Conservation (phyloP, 1,140 invertebrate genomes). For the Helicoverpa armigera region DNA sequence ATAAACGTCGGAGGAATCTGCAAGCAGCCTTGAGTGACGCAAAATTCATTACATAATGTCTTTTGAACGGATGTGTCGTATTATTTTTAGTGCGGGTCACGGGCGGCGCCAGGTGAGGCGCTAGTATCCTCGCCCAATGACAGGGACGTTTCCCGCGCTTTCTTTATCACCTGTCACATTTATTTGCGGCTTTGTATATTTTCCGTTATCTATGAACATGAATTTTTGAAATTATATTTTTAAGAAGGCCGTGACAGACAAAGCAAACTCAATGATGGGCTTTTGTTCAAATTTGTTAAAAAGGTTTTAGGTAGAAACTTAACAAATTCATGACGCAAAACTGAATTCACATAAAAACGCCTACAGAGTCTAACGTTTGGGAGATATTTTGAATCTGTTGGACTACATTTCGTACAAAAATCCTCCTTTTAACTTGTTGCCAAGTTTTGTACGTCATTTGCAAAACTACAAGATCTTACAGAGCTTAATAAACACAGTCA, state of each 20-base stretch:
- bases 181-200: conserved; percentile 3
- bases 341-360: too few species aligned
- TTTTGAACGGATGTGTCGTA: conserved; percentile 38
- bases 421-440: not conserved
- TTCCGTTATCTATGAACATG: conserved; percentile 17
- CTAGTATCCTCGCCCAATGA: conserved; percentile 52
- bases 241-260: too few species aligned
- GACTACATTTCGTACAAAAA: not conserved
- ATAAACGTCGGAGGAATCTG: not conserved
- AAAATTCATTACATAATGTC: conserved; percentile 38
- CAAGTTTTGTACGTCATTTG: not conserved
- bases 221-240: not conserved
- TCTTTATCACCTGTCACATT: conserved; percentile 37
- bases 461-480: too few species aligned
- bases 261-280: too few species aligned
- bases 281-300: too few species aligned
- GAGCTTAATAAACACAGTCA: too few species aligned
- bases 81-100: conserved; percentile 46
- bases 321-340: too few species aligned
- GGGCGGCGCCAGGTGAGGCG: conserved; percentile 45
- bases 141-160: conserved; percentile 43
- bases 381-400: conserved; percentile 25
- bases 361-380: too few species aligned
- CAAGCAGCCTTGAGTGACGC: conserved; percentile 35
- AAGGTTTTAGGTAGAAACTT: too few species aligned